Conservation (phyloP, 2,113 vertebrate genomes). For the Pongo pygmaeus region DNA sequence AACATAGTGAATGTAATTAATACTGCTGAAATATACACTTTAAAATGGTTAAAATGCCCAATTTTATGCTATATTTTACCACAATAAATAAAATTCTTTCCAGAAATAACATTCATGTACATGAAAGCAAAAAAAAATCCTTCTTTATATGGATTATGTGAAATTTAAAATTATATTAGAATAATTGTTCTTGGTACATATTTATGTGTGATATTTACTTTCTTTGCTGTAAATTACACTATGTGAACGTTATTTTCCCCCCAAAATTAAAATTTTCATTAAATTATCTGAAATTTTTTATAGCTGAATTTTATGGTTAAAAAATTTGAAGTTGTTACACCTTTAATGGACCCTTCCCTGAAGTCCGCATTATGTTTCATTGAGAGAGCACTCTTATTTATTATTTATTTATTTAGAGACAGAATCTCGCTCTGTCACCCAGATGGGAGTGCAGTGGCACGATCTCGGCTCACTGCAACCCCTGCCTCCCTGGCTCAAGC, state of each 20-base stretch:
- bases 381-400: not conserved
- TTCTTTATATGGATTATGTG: not conserved
- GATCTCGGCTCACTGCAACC: no score
- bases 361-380: not conserved
- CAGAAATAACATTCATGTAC: not conserved
- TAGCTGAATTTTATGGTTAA: not conserved
- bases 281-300: not conserved
- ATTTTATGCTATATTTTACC: not conserved
- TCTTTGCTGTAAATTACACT: not conserved
- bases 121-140: not conserved
- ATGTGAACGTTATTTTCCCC: not conserved
- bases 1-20: not conserved
- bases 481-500: no score
- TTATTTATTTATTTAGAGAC: no score
- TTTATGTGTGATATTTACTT: not conserved
- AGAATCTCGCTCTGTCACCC: no score
- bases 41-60: not conserved
- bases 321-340: not conserved
- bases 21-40: not conserved
- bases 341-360: not conserved
- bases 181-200: not conserved
- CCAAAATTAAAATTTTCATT: not conserved
- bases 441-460: no score
- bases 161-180: conserved; percentile 19
- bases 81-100: not conserved